Evolutionary conservation across 35 echinoderm and acorn worm genomes (phyloP).

Genomic region (Nesometra sesokonis): DNA sequence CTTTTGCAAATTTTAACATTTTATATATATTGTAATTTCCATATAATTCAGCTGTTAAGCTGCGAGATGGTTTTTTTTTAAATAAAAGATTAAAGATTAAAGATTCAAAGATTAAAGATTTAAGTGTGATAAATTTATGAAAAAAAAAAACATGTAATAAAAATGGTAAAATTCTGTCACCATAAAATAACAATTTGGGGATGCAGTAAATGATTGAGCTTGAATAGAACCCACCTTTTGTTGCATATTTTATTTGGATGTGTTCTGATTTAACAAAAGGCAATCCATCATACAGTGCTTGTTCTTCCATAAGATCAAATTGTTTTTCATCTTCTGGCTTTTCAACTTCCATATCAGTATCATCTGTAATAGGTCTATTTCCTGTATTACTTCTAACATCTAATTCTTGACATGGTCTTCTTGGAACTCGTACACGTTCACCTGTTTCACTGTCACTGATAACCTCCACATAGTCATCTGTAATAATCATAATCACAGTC

Average conservation of each 20-base stretch:
- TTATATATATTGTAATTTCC: no score
- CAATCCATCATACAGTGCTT: constrained; percentile 1
- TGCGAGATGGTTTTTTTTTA: no score
- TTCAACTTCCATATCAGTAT: constrained; percentile 5
- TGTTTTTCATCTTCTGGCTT: constrained; percentile 39
- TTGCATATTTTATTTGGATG: constrained; percentile 61
- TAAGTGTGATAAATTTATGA: no score
- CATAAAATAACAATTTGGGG: no score
- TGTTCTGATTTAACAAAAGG: constrained; percentile 51
- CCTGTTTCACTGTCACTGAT: constrained; percentile 89
- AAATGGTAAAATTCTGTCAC: no score
- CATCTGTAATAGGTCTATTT: constrained; percentile 5
- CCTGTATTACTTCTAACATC: background rate
- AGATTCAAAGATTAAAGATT: no score
- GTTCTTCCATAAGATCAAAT: background rate
- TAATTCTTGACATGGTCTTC: background rate
- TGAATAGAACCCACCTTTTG: constrained; percentile 35
- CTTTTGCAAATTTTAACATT: no score
- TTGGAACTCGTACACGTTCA: constrained; percentile 52
- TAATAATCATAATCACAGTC: no score
- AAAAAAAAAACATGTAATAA: no score
- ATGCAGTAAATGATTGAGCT: background rate
- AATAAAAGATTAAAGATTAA: no score
- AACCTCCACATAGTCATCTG: constrained; percentile 59
- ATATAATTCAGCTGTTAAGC: no score